These are phyloP conservation scores for Lasiommata megera DNA, from an alignment of 2,888 invertebrate genomes.

Conservation along the genomic window DNA sequence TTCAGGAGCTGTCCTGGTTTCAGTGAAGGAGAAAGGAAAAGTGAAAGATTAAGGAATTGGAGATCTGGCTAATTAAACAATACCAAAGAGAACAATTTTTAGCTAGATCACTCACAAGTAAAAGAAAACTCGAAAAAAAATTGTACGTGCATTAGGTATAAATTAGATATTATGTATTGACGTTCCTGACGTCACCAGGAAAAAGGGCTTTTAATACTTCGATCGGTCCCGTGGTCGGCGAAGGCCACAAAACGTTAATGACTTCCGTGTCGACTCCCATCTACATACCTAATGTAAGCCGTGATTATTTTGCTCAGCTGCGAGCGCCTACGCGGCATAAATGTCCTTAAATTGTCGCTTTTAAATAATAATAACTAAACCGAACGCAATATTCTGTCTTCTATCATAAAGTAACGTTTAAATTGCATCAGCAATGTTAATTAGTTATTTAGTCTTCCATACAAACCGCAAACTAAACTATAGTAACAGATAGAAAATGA, in stretches of 20 bases:
- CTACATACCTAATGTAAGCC: conserved; percentile 38
- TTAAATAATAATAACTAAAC: background rate
- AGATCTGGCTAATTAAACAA: no score
- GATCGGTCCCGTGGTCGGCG: conserved; percentile 51
- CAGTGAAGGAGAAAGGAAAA: background rate
- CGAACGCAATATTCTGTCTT: background rate
- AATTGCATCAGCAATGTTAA: no score
- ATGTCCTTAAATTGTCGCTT: conserved; percentile 14
- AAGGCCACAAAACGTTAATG: conserved; percentile 52
- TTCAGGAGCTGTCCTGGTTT: background rate
- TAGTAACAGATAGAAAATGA: no score
- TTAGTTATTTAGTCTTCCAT: no score
- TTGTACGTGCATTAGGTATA: no score
- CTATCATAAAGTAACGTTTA: no score
- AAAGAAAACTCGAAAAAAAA: no score
- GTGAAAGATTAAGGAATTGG: no score
- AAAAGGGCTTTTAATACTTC: conserved; percentile 20
- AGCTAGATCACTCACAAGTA: no score
- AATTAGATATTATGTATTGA: background rate
- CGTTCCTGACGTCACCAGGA: conserved; percentile 28
- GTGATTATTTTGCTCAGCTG: conserved; percentile 31
- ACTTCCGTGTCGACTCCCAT: conserved; percentile 36
- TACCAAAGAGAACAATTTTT: no score
- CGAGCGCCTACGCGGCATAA: conserved; percentile 9
- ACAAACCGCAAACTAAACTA: no score